phyloP scores from a whole-genome alignment of 2,888 invertebrate species.

The Chaitophorus viminalis region DNA sequence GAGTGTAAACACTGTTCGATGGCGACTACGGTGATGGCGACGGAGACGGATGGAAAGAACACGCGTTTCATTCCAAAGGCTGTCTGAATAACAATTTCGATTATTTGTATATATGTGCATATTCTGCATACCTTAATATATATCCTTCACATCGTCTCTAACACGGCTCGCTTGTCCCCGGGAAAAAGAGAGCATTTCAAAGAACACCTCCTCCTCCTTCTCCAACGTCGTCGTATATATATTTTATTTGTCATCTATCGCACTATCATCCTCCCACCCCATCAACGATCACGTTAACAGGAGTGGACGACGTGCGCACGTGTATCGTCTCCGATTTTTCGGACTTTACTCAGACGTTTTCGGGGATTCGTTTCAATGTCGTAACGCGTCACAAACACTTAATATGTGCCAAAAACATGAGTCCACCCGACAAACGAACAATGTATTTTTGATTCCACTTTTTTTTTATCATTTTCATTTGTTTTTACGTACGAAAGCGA shows the following conservation, averaged over 20 bases:
- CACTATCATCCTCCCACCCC: background rate
- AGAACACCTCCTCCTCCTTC: background rate
- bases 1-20: background rate
- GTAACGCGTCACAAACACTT: background rate
- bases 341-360: background rate
- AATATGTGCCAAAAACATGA: background rate
- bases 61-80: background rate
- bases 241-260: background rate
- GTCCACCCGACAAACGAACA: background rate
- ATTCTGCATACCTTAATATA: background rate
- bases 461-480: too few species aligned
- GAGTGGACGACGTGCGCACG: background rate
- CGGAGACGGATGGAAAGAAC: background rate
- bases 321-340: background rate
- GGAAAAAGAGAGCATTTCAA: background rate
- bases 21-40: background rate
- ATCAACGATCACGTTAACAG: background rate
- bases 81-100: constrained; percentile 29
- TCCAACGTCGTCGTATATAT: background rate
- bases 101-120: background rate
- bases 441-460: background rate
- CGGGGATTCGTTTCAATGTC: background rate
- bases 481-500: background rate
- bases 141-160: background rate
- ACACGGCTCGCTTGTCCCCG: background rate